phyloP scores from a whole-genome alignment of 2,797 vertebrate species.

The Melanotaenia pygmaea region DNA sequence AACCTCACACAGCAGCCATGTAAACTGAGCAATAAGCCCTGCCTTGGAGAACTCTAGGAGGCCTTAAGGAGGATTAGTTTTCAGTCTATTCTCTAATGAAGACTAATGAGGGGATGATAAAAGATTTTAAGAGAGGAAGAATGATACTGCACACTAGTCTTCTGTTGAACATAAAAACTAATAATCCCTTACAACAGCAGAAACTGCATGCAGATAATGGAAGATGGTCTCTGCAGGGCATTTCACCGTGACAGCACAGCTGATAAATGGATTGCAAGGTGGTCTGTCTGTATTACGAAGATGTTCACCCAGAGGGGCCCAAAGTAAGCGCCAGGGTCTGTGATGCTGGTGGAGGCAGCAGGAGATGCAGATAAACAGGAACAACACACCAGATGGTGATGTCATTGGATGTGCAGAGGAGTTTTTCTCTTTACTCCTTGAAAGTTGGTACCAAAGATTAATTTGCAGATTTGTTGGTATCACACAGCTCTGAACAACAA shows the following conservation, averaged over 20 bases:
- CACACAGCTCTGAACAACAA: background rate
- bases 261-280: constrained; percentile 27
- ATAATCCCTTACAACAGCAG: constrained; percentile 60
- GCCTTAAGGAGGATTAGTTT: constrained; percentile 61
- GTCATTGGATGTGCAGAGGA: background rate
- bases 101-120: constrained; percentile 36
- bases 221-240: constrained; percentile 18
- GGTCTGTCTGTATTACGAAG: constrained; percentile 15
- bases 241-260: constrained; percentile 20
- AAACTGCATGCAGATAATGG: constrained; percentile 30
- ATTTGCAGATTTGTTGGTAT: background rate
- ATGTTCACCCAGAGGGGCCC: constrained; percentile 17
- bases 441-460: constrained; percentile 1
- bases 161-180: constrained; percentile 52
- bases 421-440: background rate
- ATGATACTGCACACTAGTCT: constrained; percentile 43
- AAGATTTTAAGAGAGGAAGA: constrained; percentile 23
- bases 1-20: constrained; percentile 6
- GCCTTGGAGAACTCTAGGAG: constrained; percentile 49
- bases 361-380: constrained; percentile 14
- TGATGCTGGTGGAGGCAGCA: constrained; percentile 1
- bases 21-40: constrained; percentile 46
- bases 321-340: constrained; percentile 19
- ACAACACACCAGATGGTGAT: constrained; percentile 8
- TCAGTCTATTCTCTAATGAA: constrained; percentile 66